phyloP scores from a whole-genome alignment of 2,113 vertebrate species.

The Tragelaphus strepsiceros region DNA sequence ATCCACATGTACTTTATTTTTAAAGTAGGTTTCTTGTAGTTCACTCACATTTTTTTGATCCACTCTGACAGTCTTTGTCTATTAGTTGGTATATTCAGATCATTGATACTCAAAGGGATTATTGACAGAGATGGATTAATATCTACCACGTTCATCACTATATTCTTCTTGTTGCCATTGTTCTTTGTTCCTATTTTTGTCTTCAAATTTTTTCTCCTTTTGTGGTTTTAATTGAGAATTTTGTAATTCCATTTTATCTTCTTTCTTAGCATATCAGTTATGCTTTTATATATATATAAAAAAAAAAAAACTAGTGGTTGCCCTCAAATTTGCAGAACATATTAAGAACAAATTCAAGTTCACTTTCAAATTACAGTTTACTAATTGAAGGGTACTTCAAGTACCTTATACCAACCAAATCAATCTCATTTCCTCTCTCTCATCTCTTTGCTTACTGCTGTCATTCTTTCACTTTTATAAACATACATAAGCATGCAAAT shows the following conservation, averaged over 20 bases:
- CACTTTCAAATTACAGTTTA: not conserved
- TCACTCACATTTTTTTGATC: not conserved
- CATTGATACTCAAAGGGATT: not conserved
- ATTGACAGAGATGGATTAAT: not conserved
- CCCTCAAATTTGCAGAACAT: not conserved
- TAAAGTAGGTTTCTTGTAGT: not conserved
- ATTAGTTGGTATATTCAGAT: not conserved
- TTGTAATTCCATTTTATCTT: not conserved
- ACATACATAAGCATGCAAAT: not conserved
- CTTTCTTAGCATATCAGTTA: not conserved
- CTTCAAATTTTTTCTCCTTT: not conserved
- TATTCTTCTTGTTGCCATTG: not conserved
- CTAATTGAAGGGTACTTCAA: not conserved
- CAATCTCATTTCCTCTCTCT: not conserved
- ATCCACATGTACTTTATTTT: not conserved
- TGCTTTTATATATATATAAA: not conserved
- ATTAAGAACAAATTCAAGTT: not conserved
- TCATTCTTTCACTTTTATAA: not conserved
- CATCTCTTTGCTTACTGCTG: not conserved
- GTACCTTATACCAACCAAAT: not conserved
- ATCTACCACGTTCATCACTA: not conserved
- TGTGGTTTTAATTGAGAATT: not conserved
- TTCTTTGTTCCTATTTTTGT: not conserved
- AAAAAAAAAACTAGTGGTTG: not conserved
- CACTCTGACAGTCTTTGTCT: not conserved